Conservation (phyloP, 2,113 vertebrate genomes). For the Forbesichthys agassizii region DNA sequence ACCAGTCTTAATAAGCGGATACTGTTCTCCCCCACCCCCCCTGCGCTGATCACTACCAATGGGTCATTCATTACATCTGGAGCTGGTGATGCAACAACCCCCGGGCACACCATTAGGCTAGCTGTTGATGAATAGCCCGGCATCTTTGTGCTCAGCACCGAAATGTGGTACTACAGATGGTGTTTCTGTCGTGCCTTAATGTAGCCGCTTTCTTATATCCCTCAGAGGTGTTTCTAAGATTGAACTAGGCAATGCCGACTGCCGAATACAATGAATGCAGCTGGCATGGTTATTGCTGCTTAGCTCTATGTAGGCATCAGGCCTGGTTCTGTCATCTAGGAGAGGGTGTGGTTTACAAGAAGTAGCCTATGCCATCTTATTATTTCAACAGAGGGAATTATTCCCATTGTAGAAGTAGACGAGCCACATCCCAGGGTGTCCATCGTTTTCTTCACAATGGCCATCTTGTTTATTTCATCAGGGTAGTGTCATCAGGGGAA, state of each 20-base stretch:
- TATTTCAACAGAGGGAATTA: no score
- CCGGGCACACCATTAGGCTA: constrained; percentile 44
- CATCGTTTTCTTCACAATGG: neutral
- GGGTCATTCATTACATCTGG: constrained; percentile 64
- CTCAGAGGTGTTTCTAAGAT: neutral
- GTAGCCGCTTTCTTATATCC: neutral
- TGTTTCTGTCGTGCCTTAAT: constrained; percentile 15
- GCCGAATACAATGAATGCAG: no score
- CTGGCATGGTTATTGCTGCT: neutral
- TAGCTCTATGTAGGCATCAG: no score
- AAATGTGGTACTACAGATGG: constrained; percentile 3
- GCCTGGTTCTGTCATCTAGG: no score
- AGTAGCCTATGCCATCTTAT: no score
- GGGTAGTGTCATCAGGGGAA: no score
- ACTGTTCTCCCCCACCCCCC: constrained; percentile 9
- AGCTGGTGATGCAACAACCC: constrained; percentile 39
- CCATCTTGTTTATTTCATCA: neutral
- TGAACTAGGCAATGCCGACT: neutral
- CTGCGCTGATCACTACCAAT: constrained; percentile 36
- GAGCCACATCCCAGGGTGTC: no score
- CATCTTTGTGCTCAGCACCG: constrained; percentile 14
- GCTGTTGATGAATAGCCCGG: constrained; percentile 52
- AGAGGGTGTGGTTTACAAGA: no score
- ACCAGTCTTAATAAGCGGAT: constrained; percentile 55
- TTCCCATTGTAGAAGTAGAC: no score